Percentiles rank a stretch among this genome's conserved stretches.
phyloP scores from a whole-genome alignment of 2,888 invertebrate genomes.

The Harpagoxenus sublaevis region DNA sequence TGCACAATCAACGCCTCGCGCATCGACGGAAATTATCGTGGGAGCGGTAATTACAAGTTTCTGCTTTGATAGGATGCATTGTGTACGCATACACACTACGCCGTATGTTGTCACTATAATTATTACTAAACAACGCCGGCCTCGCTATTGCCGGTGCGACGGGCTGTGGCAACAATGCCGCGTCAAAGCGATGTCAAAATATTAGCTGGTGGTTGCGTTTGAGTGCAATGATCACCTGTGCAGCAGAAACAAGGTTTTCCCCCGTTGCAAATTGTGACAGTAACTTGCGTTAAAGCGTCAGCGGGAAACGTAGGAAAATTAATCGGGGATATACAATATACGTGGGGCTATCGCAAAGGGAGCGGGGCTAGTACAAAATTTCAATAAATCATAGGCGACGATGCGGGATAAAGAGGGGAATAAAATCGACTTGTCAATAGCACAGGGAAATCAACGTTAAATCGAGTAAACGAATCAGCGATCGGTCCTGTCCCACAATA shows the following conservation, averaged over 20 bases:
- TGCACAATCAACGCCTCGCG: conserved; percentile 50
- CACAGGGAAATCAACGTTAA: conserved; percentile 7
- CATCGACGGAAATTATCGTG: conserved; percentile 53
- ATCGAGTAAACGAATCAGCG: conserved; percentile 12
- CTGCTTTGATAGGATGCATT: conserved; percentile 55
- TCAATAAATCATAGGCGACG: conserved; percentile 29
- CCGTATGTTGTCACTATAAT: conserved; percentile 52
- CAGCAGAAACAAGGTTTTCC: conserved; percentile 34
- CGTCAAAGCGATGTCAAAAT: conserved; percentile 54
- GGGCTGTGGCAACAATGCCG: conserved; percentile 33
- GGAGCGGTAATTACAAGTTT: conserved; percentile 52
- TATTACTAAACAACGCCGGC: conserved; percentile 50
- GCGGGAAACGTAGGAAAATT: conserved; percentile 32
- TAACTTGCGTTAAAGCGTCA: conserved; percentile 33
- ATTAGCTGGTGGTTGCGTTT: conserved; percentile 54
- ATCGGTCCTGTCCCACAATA: not conserved
- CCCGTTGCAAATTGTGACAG: conserved; percentile 40
- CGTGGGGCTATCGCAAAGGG: not conserved
- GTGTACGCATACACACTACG: conserved; percentile 27
- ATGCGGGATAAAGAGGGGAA: conserved; percentile 15
- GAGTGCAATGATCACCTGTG: conserved; percentile 52
- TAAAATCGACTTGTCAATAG: conserved; percentile 28
- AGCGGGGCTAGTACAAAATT: not conserved
- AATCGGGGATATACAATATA: conserved; percentile 13
- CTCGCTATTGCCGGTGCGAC: conserved; percentile 23